Evolutionary conservation across 2,113 vertebrate species (phyloP).

Genomic region (Tyto alba): DNA sequence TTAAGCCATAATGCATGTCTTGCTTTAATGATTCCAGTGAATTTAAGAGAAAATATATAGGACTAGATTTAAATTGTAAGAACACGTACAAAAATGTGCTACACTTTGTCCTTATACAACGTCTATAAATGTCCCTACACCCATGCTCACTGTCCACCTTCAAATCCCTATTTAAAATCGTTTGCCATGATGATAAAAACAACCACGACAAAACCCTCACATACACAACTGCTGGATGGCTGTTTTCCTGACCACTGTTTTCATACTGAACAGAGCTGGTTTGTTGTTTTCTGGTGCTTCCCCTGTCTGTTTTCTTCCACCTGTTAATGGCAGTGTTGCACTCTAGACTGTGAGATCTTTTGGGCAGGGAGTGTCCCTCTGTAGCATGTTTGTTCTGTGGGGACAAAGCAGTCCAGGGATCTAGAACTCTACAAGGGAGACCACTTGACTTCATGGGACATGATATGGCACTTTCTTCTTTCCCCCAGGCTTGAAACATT

Average conservation of each 20-base stretch:
- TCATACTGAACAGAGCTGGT: background rate
- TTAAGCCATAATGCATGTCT: background rate
- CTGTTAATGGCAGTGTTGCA: background rate
- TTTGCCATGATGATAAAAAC: background rate
- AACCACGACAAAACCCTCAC: background rate
- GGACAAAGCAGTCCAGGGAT: background rate
- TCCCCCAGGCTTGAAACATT: background rate
- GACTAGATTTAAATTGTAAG: background rate
- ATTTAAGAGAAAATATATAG: background rate
- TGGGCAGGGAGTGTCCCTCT: background rate
- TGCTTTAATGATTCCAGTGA: background rate
- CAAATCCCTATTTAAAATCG: background rate
- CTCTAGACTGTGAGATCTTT: background rate
- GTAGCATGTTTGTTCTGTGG: background rate
- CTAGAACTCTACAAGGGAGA: background rate
- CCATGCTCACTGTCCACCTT: background rate
- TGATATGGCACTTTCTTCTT: background rate
- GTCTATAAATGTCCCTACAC: background rate
- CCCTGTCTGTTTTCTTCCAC: background rate
- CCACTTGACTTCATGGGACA: background rate
- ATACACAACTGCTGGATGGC: background rate
- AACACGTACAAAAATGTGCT: background rate
- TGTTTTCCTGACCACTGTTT: background rate
- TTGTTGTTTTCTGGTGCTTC: background rate
- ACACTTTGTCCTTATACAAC: background rate